Evolutionary conservation across 2,797 vertebrate genomes (phyloP).

Genomic region (Poeciliopsis turneri): DNA sequence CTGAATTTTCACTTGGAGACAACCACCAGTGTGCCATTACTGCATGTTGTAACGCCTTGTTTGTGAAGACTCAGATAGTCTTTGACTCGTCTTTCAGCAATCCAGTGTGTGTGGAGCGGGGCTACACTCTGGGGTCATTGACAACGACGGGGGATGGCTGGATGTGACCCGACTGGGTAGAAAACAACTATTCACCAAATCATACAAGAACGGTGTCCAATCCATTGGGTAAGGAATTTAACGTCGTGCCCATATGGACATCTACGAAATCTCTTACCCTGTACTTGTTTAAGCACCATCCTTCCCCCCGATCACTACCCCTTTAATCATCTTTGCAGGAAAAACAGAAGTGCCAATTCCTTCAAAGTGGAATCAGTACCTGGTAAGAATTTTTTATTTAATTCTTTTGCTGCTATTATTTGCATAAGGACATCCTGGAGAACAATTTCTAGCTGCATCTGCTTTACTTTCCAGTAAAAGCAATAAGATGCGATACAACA

Average conservation of each 20-base stretch:
- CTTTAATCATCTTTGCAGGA: slow-evolving; percentile 79
- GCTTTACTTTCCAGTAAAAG: slow-evolving; percentile 84
- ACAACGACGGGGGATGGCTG: slow-evolving; percentile 96
- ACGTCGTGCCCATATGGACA: not conserved
- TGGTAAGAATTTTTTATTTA: slow-evolving; percentile 78
- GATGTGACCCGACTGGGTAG: slow-evolving; percentile 94
- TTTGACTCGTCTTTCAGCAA: slow-evolving; percentile 81
- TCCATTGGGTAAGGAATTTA: slow-evolving; percentile 85
- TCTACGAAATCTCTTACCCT: not conserved
- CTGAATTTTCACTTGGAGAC: not conserved
- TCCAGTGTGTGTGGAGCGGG: slow-evolving; percentile 94
- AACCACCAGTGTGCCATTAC: not conserved
- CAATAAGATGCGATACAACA: slow-evolving; percentile 92
- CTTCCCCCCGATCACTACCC: not conserved
- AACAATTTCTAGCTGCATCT: not conserved
- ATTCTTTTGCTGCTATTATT: not conserved
- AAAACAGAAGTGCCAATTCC: slow-evolving; percentile 95
- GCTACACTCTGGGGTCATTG: slow-evolving; percentile 92
- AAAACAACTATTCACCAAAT: slow-evolving; percentile 90
- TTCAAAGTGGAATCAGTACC: slow-evolving; percentile 93
- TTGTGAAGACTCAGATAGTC: not conserved
- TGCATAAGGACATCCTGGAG: not conserved
- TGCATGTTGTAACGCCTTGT: not conserved
- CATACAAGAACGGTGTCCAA: slow-evolving; percentile 91
- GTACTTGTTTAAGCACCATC: not conserved